phyloP scores from a whole-genome alignment of 2,113 vertebrate species.

The Stigmatopora argus region DNA sequence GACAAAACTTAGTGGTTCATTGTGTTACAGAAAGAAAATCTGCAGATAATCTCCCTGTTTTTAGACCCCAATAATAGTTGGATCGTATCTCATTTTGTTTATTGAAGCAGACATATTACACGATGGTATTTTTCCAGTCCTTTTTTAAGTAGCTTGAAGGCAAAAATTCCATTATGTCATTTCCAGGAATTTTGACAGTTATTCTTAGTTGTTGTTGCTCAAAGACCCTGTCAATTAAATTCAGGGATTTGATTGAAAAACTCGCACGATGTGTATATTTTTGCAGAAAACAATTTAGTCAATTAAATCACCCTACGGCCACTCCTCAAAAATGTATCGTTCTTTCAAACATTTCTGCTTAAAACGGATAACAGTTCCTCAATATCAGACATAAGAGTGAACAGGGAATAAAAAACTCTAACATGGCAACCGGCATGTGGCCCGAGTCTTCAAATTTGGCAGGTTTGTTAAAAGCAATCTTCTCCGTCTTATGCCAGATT shows the following conservation, averaged over 20 bases:
- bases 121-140: constrained; percentile 32
- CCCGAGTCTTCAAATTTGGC: background rate
- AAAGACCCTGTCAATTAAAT: background rate
- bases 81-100: constrained; percentile 49
- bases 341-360: too few relatives aligned
- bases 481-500: background rate
- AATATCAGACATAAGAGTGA: too few relatives aligned
- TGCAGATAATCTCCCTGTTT: constrained; percentile 57
- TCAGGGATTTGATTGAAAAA: background rate
- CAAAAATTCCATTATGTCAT: background rate
- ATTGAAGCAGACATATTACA: constrained; percentile 55
- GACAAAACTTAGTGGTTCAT: constrained; percentile 34
- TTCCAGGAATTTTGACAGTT: too few relatives aligned
- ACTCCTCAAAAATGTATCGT: too few relatives aligned
- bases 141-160: background rate
- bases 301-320: background rate
- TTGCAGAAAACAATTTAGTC: background rate
- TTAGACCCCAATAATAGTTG: constrained; percentile 54
- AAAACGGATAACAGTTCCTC: too few relatives aligned
- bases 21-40: constrained; percentile 47
- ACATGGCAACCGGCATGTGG: too few relatives aligned
- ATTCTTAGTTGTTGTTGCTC: background rate
- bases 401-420: too few relatives aligned
- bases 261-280: background rate
- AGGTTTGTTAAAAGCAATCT: background rate